Evolutionary conservation across 2,797 vertebrate species (phyloP).

Genomic region (Sebastiscus albofasciatus): DNA sequence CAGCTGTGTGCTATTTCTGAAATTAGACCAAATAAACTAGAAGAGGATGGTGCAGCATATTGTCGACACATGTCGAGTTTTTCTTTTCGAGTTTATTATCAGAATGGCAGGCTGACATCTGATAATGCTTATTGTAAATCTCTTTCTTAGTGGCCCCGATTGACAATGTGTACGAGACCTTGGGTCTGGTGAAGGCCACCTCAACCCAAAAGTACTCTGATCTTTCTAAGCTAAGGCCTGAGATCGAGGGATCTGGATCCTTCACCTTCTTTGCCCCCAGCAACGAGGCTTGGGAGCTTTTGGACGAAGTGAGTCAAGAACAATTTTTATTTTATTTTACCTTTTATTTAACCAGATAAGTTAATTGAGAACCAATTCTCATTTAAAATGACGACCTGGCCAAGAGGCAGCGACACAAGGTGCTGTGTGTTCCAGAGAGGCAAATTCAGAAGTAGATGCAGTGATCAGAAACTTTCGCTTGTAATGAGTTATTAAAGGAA

Average conservation of each 20-base stretch:
- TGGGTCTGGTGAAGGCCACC: conserved; percentile 90
- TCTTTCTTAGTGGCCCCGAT: conserved; percentile 90
- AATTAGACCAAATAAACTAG: conserved; percentile 7
- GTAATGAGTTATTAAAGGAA: too few species aligned
- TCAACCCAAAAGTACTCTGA: conserved; percentile 90
- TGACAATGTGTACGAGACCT: conserved; percentile 92
- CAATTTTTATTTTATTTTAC: too few species aligned
- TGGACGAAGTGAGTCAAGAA: conserved; percentile 85
- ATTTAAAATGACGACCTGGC: too few species aligned
- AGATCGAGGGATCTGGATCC: conserved; percentile 94
- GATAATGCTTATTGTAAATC: neutral
- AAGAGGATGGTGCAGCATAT: neutral
- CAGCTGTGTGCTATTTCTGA: conserved; percentile 39
- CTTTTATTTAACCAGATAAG: too few species aligned
- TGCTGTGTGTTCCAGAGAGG: too few species aligned
- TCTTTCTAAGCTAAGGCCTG: conserved; percentile 87
- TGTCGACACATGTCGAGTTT: conserved; percentile 10
- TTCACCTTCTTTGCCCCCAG: conserved; percentile 96
- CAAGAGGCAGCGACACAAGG: too few species aligned
- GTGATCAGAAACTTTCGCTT: too few species aligned
- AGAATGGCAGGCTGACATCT: neutral
- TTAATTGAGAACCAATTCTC: too few species aligned
- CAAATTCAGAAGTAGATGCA: too few species aligned
- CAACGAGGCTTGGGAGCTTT: conserved; percentile 93
- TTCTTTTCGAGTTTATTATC: neutral